Conservation (phyloP, 2,888 invertebrate species). For the Cantharis lateralis region DNA sequence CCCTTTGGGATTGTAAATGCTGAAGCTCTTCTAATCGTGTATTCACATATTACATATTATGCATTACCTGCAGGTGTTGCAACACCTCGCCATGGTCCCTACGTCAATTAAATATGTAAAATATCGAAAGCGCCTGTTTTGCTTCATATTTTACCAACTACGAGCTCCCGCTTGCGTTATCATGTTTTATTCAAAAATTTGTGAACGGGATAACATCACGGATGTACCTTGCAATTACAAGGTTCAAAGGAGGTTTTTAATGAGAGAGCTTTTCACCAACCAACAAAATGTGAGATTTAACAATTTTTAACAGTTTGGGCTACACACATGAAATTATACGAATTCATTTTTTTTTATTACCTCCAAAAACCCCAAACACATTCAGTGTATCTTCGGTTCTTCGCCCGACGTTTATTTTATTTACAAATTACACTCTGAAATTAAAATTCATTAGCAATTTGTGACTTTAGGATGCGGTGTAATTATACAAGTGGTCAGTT, state of each 20-base stretch:
- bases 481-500: slow-evolving; percentile 19
- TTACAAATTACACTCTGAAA: slow-evolving; percentile 9
- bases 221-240: neutral
- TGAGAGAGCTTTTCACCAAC: neutral
- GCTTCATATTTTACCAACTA: slow-evolving; percentile 8
- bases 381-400: neutral
- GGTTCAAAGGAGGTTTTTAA: neutral
- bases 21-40: slow-evolving; percentile 10
- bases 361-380: neutral
- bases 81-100: slow-evolving; percentile 13
- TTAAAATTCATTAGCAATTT: slow-evolving; percentile 20
- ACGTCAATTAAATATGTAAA: slow-evolving; percentile 17
- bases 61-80: slow-evolving; percentile 16
- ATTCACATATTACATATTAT: slow-evolving; percentile 6
- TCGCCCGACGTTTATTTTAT: neutral
- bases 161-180: slow-evolving; percentile 2
- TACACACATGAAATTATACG: neutral
- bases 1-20: slow-evolving; percentile 21
- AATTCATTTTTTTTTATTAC: neutral
- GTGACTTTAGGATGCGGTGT: slow-evolving; percentile 17
- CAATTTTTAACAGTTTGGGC: neutral
- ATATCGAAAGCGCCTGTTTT: slow-evolving; percentile 13
- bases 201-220: slow-evolving; percentile 8
- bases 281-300: neutral
- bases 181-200: slow-evolving; percentile 19